Conservation (phyloP, 1,140 invertebrate species). For the Pseudomyrmex sp. region DNA sequence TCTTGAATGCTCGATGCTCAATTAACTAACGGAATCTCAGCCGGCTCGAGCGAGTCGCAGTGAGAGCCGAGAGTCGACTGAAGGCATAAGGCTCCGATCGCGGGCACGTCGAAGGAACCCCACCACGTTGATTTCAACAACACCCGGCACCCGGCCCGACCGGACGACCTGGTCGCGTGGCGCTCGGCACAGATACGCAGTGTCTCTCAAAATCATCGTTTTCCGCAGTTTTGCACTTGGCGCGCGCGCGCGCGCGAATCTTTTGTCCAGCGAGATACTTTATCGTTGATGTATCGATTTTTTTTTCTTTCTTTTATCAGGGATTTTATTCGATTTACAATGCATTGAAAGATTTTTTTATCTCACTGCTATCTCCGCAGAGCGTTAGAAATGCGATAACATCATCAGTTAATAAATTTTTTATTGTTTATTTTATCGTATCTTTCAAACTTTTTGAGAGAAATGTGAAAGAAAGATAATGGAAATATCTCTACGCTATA, state of each 20-base stretch:
- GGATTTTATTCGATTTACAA: too few species aligned
- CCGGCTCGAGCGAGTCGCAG: constrained; percentile 73
- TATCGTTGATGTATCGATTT: not conserved
- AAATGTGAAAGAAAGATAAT: not conserved
- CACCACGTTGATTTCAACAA: constrained; percentile 82
- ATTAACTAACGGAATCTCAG: constrained; percentile 76
- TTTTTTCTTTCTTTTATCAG: too few species aligned
- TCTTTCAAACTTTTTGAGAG: too few species aligned
- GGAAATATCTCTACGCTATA: not conserved
- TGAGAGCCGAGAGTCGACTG: constrained; percentile 83
- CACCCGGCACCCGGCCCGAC: constrained; percentile 79
- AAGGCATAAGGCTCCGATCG: constrained; percentile 78
- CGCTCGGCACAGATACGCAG: constrained; percentile 80
- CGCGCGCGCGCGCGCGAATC: too few species aligned
- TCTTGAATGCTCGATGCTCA: constrained; percentile 56
- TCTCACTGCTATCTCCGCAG: too few species aligned
- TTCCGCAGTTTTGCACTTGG: not conserved
- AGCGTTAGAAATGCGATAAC: too few species aligned
- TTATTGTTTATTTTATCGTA: too few species aligned
- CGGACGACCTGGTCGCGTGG: constrained; percentile 81
- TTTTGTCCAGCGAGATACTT: too few species aligned
- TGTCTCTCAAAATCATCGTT: constrained; percentile 79
- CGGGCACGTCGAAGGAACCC: constrained; percentile 79
- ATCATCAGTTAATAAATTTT: too few species aligned
- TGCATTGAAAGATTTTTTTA: too few species aligned